These are phyloP conservation scores for Solea solea DNA, from an alignment of 2,113 vertebrate species.

Conservation along the genomic window DNA sequence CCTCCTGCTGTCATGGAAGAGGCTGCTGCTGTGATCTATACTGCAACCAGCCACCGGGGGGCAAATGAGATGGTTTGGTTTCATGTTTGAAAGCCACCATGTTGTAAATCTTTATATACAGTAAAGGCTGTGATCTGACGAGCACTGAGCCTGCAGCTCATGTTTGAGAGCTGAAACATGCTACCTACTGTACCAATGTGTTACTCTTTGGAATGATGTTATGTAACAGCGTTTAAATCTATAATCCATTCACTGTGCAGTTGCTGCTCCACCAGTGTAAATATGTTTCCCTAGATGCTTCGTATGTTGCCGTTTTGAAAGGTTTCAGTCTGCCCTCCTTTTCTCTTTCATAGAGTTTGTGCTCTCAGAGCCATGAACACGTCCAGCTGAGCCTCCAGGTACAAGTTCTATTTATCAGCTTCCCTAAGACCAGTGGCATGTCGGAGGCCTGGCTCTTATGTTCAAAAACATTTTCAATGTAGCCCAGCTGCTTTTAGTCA, in stretches of 20 bases:
- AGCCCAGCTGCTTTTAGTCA: slow-evolving; percentile 6
- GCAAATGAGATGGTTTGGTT: too few relatives aligned
- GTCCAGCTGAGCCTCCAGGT: slow-evolving; percentile 32
- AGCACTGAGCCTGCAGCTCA: too few relatives aligned
- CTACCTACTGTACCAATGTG: background rate
- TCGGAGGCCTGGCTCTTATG: slow-evolving; percentile 16
- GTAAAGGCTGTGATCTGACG: too few relatives aligned
- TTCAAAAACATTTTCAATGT: slow-evolving; percentile 51
- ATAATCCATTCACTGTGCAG: slow-evolving; percentile 7
- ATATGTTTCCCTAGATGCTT: slow-evolving; percentile 14
- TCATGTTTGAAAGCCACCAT: too few relatives aligned
- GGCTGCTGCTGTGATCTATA: too few relatives aligned
- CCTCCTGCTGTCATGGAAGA: too few relatives aligned
- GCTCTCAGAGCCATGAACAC: slow-evolving; percentile 5
- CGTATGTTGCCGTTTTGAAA: slow-evolving; percentile 24
- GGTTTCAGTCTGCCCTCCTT: slow-evolving; percentile 15
- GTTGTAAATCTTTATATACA: too few relatives aligned
- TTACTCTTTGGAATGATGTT: too few relatives aligned
- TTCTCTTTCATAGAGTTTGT: slow-evolving; percentile 3
- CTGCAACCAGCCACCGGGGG: too few relatives aligned
- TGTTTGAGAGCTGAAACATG: background rate
- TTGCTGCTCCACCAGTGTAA: slow-evolving; percentile 14
- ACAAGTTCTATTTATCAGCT: slow-evolving; percentile 49
- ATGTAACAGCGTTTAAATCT: background rate
- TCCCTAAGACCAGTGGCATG: slow-evolving; percentile 5